phyloP scores from a whole-genome alignment of 2,888 invertebrate species.

The Frankliniella intonsa region DNA sequence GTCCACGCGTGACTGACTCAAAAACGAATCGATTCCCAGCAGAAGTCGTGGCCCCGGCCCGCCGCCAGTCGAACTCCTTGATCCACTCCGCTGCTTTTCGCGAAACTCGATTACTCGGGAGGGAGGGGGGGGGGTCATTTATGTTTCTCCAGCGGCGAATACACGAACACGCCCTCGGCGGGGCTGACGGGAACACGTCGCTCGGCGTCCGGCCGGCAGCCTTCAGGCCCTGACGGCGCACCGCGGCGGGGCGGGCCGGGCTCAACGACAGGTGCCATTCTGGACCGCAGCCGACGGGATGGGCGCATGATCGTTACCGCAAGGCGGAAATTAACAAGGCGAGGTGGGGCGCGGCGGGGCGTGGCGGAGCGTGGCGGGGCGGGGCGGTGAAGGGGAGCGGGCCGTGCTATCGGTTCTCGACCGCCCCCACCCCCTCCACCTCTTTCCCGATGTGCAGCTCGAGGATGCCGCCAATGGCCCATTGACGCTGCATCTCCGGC shows the following conservation, averaged over 20 bases:
- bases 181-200: not conserved
- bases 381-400: not conserved
- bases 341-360: not conserved
- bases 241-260: not conserved
- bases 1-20: not conserved
- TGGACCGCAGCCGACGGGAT: not conserved
- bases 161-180: not conserved
- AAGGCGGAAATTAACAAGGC: no score
- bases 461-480: not conserved
- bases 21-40: not conserved
- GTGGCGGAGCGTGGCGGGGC: not conserved
- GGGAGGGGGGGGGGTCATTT: no score
- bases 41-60: not conserved
- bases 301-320: not conserved
- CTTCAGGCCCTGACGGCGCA: not conserved
- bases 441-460: not conserved
- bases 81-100: no score
- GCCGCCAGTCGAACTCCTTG: not conserved
- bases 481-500: slow-evolving; percentile 7
- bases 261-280: no score
- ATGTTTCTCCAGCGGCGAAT: not conserved
- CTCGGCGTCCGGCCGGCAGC: not conserved
- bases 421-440: not conserved
- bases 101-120: no score
- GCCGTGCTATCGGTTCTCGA: not conserved